phyloP scores from a whole-genome alignment of 2,888 invertebrate species.

The Ectropis crepuscularia region DNA sequence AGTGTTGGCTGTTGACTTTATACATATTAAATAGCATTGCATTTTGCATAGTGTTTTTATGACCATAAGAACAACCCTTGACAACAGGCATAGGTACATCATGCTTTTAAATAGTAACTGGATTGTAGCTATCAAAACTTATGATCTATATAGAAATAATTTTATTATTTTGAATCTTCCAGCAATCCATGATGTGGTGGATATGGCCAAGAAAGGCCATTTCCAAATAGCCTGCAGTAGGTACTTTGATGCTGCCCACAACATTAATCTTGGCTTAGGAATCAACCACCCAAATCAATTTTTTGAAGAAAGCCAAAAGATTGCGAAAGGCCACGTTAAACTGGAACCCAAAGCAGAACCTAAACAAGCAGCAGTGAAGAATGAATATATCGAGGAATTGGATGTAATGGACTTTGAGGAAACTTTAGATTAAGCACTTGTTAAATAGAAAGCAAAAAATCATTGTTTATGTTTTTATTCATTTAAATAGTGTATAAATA shows the following conservation, averaged over 20 bases:
- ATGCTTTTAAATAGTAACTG: no score
- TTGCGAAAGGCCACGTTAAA: conserved; percentile 72
- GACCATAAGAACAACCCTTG: no score
- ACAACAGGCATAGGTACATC: no score
- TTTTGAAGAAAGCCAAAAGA: conserved; percentile 91
- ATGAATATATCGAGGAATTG: conserved; percentile 56
- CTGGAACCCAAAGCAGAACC: conserved; percentile 61
- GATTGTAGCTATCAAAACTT: no score
- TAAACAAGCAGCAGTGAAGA: conserved; percentile 54
- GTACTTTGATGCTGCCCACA: conserved; percentile 91
- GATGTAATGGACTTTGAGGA: conserved; percentile 76
- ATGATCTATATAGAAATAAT: neutral
- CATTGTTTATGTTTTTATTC: conserved; percentile 45
- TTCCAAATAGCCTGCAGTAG: conserved; percentile 95
- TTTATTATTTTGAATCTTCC: conserved; percentile 51
- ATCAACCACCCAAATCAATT: conserved; percentile 97
- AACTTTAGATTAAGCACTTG: conserved; percentile 50
- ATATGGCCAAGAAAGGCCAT: conserved; percentile 90
- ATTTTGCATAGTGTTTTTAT: no score
- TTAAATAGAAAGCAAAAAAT: conserved; percentile 12
- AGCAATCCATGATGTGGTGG: conserved; percentile 89
- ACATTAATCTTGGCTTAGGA: conserved; percentile 85
- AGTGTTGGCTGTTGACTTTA: no score
- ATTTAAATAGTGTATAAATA: conserved; percentile 44
- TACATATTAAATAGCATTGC: no score